Conservation (phyloP, 2,888 invertebrate genomes). For the Erebia epiphron region DNA sequence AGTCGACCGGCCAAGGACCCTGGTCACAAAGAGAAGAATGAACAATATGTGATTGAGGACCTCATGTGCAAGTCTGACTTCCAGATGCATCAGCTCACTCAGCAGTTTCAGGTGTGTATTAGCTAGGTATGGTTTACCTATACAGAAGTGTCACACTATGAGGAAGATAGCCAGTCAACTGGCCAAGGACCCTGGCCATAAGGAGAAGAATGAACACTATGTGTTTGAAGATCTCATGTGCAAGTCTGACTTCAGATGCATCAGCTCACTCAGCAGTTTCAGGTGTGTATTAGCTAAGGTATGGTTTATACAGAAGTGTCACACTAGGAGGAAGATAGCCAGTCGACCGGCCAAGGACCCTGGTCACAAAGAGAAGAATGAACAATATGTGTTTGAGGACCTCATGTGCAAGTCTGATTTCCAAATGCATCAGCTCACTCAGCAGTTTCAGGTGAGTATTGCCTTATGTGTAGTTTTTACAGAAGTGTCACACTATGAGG, state of each 20-base stretch:
- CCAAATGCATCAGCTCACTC: conserved; percentile 92
- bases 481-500: conserved; percentile 64
- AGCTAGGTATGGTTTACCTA: neutral
- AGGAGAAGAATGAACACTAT: conserved; percentile 89
- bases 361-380: conserved; percentile 89
- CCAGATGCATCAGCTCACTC: conserved; percentile 92
- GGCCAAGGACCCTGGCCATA: conserved; percentile 86
- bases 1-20: too few species aligned
- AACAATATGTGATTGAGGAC: too few species aligned
- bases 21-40: too few species aligned
- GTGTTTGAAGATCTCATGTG: conserved; percentile 93
- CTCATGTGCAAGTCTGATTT: too few species aligned
- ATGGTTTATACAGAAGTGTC: too few species aligned
- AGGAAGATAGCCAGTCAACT: conserved; percentile 87
- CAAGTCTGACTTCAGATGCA: conserved; percentile 96
- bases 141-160: conserved; percentile 60
- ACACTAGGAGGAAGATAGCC: conserved; percentile 86
- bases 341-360: conserved; percentile 86
- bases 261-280: conserved; percentile 87
- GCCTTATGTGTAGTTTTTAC: too few species aligned
- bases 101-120: conserved; percentile 83
- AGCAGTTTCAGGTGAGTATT: conserved; percentile 83
- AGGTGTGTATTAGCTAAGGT: conserved; percentile 64
- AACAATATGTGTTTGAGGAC: conserved; percentile 93
- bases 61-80: conserved; percentile 87